These are phyloP conservation scores for Malurus cyaneus DNA, from an alignment of 2,113 vertebrate genomes.

Conservation along the genomic window DNA sequence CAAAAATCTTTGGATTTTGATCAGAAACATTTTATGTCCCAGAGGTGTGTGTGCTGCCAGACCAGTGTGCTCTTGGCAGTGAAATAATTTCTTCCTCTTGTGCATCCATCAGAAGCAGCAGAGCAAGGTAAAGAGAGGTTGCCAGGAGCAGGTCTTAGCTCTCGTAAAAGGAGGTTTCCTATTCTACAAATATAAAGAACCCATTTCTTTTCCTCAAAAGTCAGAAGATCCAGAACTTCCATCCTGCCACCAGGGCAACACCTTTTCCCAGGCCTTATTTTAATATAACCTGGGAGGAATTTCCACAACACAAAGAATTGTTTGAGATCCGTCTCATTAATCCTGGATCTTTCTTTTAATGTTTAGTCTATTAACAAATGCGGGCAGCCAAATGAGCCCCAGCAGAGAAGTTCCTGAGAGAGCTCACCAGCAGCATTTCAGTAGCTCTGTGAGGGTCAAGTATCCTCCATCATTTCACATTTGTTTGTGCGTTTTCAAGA, in stretches of 20 bases:
- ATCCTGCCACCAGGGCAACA: not conserved
- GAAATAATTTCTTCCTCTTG: not conserved
- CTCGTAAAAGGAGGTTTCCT: not conserved
- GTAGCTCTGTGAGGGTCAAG: fast-evolving
- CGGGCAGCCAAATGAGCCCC: not conserved
- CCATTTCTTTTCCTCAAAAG: not conserved
- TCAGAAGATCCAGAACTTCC: not conserved
- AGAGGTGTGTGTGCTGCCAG: not conserved
- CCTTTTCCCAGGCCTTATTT: not conserved
- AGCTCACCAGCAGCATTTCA: not conserved
- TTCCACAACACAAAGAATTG: not conserved
- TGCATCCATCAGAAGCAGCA: not conserved
- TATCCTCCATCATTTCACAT: not conserved
- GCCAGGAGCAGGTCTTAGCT: not conserved
- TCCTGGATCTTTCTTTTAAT: not conserved
- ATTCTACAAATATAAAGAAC: not conserved
- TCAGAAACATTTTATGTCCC: not conserved
- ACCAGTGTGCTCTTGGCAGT: not conserved
- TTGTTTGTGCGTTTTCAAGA: not conserved
- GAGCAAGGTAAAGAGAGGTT: not conserved
- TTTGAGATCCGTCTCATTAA: not conserved
- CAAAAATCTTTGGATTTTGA: not conserved
- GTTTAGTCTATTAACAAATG: not conserved
- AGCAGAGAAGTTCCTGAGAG: not conserved
- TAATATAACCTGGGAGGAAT: not conserved